Percentiles rank a stretch among this genome's conserved stretches.
Evolutionary conservation across 2,888 invertebrate species (phyloP).

Genomic region (Mactromeris polynyma): DNA sequence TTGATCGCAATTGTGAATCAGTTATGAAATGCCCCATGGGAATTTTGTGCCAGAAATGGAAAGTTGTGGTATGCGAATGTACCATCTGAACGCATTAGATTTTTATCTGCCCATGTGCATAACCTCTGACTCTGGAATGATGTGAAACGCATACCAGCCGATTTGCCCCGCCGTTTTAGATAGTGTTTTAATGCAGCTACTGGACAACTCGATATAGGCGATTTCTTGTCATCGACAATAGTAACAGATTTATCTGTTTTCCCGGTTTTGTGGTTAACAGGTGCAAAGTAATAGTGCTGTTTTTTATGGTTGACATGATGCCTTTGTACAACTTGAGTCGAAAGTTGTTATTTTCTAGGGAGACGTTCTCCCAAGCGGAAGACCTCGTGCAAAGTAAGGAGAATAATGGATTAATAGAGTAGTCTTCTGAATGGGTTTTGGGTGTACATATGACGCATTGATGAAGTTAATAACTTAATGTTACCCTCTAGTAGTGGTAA

Average conservation of each 20-base stretch:
- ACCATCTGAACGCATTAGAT: conserved; percentile 44
- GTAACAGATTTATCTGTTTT: conserved; percentile 9
- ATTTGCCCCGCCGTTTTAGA: not conserved
- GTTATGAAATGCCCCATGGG: too few species aligned
- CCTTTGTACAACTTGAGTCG: conserved; percentile 16
- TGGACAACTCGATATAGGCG: not conserved
- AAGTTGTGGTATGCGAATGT: conserved; percentile 39
- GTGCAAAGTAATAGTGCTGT: not conserved
- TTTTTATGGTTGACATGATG: not conserved
- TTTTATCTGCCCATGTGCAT: conserved; percentile 50
- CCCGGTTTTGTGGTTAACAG: conserved; percentile 19
- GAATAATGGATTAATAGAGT: not conserved
- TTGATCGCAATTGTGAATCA: too few species aligned
- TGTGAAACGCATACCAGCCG: conserved; percentile 3
- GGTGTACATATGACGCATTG: not conserved
- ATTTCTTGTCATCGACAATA: not conserved
- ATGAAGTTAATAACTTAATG: not conserved
- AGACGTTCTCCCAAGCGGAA: conserved; percentile 38
- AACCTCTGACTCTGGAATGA: conserved; percentile 30
- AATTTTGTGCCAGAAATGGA: too few species aligned
- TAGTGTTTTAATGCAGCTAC: not conserved
- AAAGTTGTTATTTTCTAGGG: not conserved
- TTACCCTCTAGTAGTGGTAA: not conserved
- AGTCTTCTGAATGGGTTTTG: not conserved
- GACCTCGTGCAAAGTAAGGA: conserved; percentile 25